These are phyloP conservation scores for Yponomeuta evonymella DNA, from an alignment of 2,888 invertebrate species.

Conservation along the genomic window DNA sequence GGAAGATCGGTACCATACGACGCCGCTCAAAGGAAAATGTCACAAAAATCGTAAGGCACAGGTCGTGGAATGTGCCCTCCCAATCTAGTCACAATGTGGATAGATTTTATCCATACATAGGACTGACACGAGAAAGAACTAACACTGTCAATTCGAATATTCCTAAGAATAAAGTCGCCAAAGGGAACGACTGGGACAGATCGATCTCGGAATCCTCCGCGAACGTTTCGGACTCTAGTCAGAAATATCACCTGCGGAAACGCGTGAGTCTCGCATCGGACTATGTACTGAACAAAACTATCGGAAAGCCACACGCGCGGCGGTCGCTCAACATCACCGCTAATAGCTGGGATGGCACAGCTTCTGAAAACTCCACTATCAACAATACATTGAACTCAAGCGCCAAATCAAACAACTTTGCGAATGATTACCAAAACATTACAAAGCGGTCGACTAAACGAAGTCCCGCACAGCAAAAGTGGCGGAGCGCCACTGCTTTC, in stretches of 20 bases:
- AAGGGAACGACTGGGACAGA: slow-evolving; percentile 17
- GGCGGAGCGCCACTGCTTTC: slow-evolving; percentile 74
- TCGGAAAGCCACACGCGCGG: slow-evolving; percentile 18
- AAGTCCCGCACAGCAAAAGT: slow-evolving; percentile 58
- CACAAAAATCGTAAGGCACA: slow-evolving; percentile 75
- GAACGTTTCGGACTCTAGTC: slow-evolving; percentile 20
- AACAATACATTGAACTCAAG: slow-evolving; percentile 42
- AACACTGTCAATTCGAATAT: slow-evolving; percentile 29
- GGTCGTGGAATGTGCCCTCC: slow-evolving; percentile 79
- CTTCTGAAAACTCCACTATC: slow-evolving; percentile 46
- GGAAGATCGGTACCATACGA: slow-evolving; percentile 86
- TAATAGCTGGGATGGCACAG: slow-evolving; percentile 46
- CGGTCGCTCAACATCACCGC: slow-evolving; percentile 20
- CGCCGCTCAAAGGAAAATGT: slow-evolving; percentile 81
- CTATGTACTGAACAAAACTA: slow-evolving; percentile 20
- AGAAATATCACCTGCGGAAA: slow-evolving; percentile 23
- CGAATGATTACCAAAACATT: slow-evolving; percentile 44
- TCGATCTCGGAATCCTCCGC: slow-evolving; percentile 20
- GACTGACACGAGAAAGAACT: slow-evolving; percentile 63
- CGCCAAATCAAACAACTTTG: slow-evolving; percentile 39
- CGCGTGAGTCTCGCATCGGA: slow-evolving; percentile 21
- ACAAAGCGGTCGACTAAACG: slow-evolving; percentile 35
- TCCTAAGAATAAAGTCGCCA: slow-evolving; percentile 33
- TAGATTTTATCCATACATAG: slow-evolving; percentile 72
- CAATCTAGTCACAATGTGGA: slow-evolving; percentile 56